phyloP scores from a whole-genome alignment of 2,113 vertebrate genomes.

The Thryonomys swinderianus region DNA sequence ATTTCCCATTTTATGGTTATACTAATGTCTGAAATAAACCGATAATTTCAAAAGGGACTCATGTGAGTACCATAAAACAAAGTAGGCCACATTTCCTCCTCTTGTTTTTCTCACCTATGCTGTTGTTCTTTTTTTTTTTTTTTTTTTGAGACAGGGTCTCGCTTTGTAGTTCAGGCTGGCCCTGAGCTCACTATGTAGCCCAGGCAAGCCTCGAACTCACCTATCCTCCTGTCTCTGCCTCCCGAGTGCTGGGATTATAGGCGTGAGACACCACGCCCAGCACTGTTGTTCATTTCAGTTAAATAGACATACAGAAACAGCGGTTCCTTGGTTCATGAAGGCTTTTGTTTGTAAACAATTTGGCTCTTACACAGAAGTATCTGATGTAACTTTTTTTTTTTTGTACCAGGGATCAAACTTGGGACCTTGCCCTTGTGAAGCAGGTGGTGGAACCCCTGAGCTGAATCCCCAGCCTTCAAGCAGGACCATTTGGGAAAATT shows the following conservation, averaged over 20 bases:
- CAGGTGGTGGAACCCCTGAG: too few species aligned
- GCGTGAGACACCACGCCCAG: too few species aligned
- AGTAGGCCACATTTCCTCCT: not conserved
- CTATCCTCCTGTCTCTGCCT: too few species aligned
- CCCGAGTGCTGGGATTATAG: too few species aligned
- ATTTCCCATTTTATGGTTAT: not conserved
- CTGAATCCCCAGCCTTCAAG: too few species aligned
- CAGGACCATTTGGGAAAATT: not conserved
- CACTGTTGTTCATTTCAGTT: not conserved
- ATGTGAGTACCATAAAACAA: not conserved
- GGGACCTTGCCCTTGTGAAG: too few species aligned
- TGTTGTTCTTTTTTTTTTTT: not conserved
- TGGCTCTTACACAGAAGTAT: not conserved
- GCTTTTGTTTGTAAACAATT: not conserved
- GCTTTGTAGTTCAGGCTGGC: too few species aligned
- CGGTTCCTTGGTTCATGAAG: not conserved
- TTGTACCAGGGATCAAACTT: too few species aligned
- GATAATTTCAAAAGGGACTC: not conserved
- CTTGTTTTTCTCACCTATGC: not conserved
- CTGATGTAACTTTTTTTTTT: too few species aligned
- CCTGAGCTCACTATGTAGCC: too few species aligned
- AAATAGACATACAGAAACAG: not conserved
- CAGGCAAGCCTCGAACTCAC: too few species aligned
- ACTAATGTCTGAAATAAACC: not conserved
- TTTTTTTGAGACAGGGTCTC: too few species aligned